These are phyloP conservation scores for Tipula helvola DNA, from an alignment of 2,888 invertebrate genomes.

Conservation along the genomic window DNA sequence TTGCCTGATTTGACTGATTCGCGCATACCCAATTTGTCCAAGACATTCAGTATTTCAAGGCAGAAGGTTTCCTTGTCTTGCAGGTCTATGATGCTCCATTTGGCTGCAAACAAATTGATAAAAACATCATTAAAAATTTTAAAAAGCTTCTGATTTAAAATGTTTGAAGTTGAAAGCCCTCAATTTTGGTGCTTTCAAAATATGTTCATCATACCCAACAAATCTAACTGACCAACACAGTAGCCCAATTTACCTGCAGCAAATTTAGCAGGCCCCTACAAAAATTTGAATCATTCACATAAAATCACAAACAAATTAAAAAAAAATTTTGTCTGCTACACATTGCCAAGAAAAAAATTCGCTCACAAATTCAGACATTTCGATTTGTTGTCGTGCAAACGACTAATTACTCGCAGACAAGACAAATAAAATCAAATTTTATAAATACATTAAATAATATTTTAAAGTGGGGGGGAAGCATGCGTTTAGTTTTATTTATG, in stretches of 20 bases:
- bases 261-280: no score
- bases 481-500: no score
- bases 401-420: not conserved
- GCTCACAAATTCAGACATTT: not conserved
- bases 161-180: no score
- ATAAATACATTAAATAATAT: not conserved
- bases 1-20: not conserved
- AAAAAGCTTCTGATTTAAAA: no score
- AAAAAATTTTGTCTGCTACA: not conserved
- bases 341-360: not conserved
- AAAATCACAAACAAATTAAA: not conserved
- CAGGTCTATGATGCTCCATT: not conserved
- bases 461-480: no score
- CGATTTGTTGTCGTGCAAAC: not conserved
- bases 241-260: no score
- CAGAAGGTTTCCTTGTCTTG: not conserved
- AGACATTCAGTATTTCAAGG: not conserved
- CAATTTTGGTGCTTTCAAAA: no score
- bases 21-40: not conserved
- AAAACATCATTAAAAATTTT: no score
- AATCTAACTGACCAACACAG: no score
- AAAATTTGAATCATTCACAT: not conserved
- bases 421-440: not conserved
- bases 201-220: no score
- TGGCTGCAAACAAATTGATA: not conserved